phyloP scores from a whole-genome alignment of 2,888 invertebrate genomes.

The Galerucella pusilla region DNA sequence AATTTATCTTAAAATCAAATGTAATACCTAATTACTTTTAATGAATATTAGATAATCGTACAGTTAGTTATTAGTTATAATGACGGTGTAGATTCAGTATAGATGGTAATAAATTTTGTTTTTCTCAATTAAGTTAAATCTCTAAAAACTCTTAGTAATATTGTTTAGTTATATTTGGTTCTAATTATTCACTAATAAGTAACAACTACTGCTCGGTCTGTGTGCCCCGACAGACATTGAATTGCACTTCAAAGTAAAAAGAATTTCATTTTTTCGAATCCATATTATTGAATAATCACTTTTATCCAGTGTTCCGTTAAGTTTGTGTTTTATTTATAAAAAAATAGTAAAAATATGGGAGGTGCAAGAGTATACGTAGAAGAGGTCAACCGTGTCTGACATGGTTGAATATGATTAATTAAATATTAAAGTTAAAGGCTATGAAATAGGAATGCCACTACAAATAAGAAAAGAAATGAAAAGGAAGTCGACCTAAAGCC shows the following conservation, averaged over 20 bases:
- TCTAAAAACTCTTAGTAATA: not conserved
- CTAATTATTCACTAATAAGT: too few species aligned
- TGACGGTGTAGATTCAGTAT: not conserved
- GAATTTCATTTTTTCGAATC: too few species aligned
- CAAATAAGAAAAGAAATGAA: slow-evolving; percentile 13
- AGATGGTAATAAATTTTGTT: not conserved
- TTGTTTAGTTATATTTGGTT: not conserved
- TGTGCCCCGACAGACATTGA: too few species aligned
- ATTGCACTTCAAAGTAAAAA: too few species aligned
- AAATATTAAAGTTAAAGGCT: slow-evolving; percentile 32
- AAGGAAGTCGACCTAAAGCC: slow-evolving; percentile 21
- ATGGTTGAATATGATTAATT: slow-evolving; percentile 34
- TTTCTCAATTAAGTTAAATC: not conserved
- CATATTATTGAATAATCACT: too few species aligned
- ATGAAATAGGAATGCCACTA: slow-evolving; percentile 28
- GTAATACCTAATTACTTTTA: slow-evolving; percentile 23
- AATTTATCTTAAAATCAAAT: slow-evolving; percentile 27
- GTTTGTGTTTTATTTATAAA: not conserved
- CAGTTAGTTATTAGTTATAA: not conserved
- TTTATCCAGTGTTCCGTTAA: not conserved
- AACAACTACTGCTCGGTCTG: too few species aligned
- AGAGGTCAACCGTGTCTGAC: slow-evolving; percentile 29
- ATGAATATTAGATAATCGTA: slow-evolving; percentile 27
- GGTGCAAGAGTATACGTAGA: slow-evolving; percentile 1
- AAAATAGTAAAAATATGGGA: slow-evolving; percentile 3